Conservation (phyloP, 2,113 vertebrate genomes). For the Hypomesus transpacificus region DNA sequence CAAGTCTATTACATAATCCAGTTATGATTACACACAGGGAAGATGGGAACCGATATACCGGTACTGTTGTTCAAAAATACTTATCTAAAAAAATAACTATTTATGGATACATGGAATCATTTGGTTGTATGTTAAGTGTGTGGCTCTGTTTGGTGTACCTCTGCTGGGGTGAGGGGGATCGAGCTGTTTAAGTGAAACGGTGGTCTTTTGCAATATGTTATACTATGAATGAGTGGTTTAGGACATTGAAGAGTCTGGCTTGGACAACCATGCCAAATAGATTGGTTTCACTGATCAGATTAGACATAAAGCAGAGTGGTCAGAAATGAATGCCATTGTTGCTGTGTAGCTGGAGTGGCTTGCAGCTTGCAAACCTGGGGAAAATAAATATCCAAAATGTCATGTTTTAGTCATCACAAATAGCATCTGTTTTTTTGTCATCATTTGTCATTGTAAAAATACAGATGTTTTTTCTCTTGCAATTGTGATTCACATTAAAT, state of each 20-base stretch:
- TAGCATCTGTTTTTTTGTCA: constrained; percentile 14
- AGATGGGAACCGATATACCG: too few relatives aligned
- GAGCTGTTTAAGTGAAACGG: constrained; percentile 47
- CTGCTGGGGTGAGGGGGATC: constrained; percentile 47
- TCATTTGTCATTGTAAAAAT: too few relatives aligned
- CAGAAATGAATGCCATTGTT: constrained; percentile 62
- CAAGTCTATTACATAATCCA: too few relatives aligned
- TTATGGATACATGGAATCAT: too few relatives aligned
- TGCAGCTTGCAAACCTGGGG: constrained; percentile 30
- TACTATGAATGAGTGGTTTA: constrained; percentile 50
- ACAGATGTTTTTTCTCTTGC: too few relatives aligned
- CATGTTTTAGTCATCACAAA: constrained; percentile 12
- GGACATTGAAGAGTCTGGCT: constrained; percentile 40
- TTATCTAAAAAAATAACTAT: too few relatives aligned
- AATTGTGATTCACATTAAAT: too few relatives aligned
- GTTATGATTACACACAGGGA: too few relatives aligned
- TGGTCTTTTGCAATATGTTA: constrained; percentile 49
- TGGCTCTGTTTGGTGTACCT: background rate
- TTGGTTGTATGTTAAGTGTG: background rate
- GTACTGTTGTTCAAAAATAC: too few relatives aligned
- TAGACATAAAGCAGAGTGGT: constrained; percentile 45
- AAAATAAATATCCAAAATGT: background rate
- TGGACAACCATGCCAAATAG: constrained; percentile 67
- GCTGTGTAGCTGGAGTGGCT: constrained; percentile 40
- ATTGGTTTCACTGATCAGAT: constrained; percentile 70